Evolutionary conservation across 2,888 invertebrate genomes (phyloP), one percentile per base, ranked within the genome.

Genomic region (Callinectes sapidus): DNA sequence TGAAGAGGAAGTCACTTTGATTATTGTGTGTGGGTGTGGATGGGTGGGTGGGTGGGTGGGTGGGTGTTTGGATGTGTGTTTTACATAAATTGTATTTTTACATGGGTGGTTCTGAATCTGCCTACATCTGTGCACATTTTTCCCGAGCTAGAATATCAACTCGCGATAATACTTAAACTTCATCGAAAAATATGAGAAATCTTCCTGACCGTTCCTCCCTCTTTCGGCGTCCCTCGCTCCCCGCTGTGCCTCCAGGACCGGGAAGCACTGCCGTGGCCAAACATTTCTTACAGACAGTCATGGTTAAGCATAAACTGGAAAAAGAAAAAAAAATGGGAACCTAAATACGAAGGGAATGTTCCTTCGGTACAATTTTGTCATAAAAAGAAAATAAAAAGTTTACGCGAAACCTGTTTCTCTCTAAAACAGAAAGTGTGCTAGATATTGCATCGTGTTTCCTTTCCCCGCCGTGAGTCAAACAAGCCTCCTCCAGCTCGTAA

Each of bases 11-110:
- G 48, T 48, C 8, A 48, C 23, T 71, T 71, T 71, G 71, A n/a
- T 23, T 71, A 5, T 61, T 71, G 71, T 71, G 71, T 71, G 71
- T 71, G 71, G n/a, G 71, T 71, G n/a, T 71, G 71, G n/a, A 28
- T 71, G 71, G n/a, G 71, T 71, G 71, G n/a, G 71, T 71, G 71
- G n/a, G 71, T 71, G 71, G n/a, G 71, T 71, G 71, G n/a, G 71
- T 71, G 71, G n/a, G 71, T 71, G 71, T 71, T n/a, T 71, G 71
- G n/a, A 28, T 71, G 71, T 71, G 71, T 71, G 71, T 71, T 18
- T 71, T 61, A 48, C 10, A 48, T 0, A 48, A 8, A 48, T 48
- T 48, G 48, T 48, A 48, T 48, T 48, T 48, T 48, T 10, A 48
- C 48, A 48, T 48, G 48, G 2, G 61, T 61, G 61, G 2, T 16